Conservation (phyloP, 2,113 vertebrate species). For the Ptilonorhynchus violaceus region DNA sequence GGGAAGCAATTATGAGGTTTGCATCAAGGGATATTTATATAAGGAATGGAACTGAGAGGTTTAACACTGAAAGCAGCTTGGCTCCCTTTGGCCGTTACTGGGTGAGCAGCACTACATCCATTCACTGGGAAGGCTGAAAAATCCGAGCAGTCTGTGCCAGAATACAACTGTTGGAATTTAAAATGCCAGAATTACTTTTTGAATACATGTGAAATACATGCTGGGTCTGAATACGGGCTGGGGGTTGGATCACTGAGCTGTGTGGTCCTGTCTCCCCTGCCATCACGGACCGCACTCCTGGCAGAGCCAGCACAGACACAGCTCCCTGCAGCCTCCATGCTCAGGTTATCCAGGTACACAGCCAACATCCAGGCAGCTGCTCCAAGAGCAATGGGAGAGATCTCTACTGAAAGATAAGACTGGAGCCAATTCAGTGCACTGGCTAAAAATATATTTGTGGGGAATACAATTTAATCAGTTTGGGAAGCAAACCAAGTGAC, state of each 20-base stretch:
- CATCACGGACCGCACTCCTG: rapidly evolving
- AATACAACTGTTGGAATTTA: neutral
- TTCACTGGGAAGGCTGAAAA: neutral
- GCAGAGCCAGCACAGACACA: neutral
- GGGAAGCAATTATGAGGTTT: neutral
- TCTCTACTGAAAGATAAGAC: neutral
- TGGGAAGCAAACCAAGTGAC: neutral
- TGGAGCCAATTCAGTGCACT: neutral
- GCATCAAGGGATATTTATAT: neutral
- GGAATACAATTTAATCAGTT: neutral
- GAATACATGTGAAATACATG: neutral
- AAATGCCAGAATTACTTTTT: neutral
- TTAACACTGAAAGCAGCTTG: neutral
- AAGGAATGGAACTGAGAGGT: neutral
- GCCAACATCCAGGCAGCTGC: neutral
- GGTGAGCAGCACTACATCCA: neutral
- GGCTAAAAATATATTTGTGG: neutral
- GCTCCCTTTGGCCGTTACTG: neutral
- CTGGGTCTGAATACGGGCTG: neutral
- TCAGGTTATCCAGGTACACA: neutral
- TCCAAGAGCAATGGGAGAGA: neutral
- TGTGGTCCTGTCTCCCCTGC: neutral
- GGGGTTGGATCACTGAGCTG: neutral
- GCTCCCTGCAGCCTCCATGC: neutral
- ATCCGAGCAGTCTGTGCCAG: neutral